phyloP scores from a whole-genome alignment of 2,797 vertebrate species.

The Intellagama lesueurii region DNA sequence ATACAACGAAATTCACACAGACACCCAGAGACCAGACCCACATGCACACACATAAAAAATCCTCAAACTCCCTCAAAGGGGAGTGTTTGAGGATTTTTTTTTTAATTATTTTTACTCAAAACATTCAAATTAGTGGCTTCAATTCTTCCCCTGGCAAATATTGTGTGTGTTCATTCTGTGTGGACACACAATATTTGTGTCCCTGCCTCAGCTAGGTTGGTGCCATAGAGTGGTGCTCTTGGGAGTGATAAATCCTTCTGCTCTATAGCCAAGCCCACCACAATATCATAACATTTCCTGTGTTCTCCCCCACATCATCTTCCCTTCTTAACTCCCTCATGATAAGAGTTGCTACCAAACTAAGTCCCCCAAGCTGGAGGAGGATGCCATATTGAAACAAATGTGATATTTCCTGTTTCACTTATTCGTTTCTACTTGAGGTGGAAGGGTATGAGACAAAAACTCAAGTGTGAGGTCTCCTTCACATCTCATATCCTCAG shows the following conservation, averaged over 20 bases:
- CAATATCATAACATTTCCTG: neutral
- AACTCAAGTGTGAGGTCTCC: neutral
- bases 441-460: neutral
- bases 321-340: neutral
- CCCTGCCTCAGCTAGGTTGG: neutral
- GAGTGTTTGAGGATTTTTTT: too few species aligned
- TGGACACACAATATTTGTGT: neutral
- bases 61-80: too few species aligned
- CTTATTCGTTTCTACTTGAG: neutral
- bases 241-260: neutral
- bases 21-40: too few species aligned
- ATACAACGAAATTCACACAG: too few species aligned
- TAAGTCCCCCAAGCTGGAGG: neutral
- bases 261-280: neutral
- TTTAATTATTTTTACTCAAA: too few species aligned
- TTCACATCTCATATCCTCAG: neutral
- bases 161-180: neutral
- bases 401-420: neutral
- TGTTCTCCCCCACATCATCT: neutral
- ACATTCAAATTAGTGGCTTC: neutral
- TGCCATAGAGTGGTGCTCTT: neutral
- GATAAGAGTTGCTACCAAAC: neutral
- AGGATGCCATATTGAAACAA: neutral
- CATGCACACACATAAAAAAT: too few species aligned
- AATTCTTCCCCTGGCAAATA: neutral